phyloP scores from a whole-genome alignment of 1,140 invertebrate genomes.

The Coelopa frigida region DNA sequence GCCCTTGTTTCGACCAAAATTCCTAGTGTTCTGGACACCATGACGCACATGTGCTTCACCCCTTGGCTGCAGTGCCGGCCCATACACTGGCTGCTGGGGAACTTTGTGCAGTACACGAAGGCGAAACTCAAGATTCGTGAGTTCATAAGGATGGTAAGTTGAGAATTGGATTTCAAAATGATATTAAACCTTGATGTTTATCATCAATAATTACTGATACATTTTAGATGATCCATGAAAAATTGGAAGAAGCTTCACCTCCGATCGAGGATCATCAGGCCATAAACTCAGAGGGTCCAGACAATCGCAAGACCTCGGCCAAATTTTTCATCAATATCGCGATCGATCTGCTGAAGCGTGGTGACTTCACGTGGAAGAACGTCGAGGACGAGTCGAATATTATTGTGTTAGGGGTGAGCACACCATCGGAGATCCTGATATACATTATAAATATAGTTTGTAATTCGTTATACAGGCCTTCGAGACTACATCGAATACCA shows the following conservation, averaged over 20 bases:
- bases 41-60: slow-evolving; percentile 38
- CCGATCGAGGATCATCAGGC: no score
- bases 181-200: no score
- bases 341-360: slow-evolving; percentile 15
- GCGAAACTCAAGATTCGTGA: slow-evolving; percentile 26
- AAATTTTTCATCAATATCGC: slow-evolving; percentile 22
- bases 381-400: slow-evolving; percentile 23
- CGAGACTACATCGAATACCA: slow-evolving; percentile 37
- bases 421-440: no score
- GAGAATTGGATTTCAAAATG: neutral
- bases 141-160: slow-evolving; percentile 28
- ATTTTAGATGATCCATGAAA: no score
- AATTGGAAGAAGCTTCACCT: no score
- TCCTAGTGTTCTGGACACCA: slow-evolving; percentile 20
- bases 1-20: neutral
- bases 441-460: no score
- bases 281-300: no score
- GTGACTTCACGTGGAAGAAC: slow-evolving; percentile 16
- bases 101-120: slow-evolving; percentile 18
- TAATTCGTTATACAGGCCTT: slow-evolving; percentile 29
- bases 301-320: no score
- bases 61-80: slow-evolving; percentile 25
- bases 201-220: no score
- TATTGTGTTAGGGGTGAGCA: slow-evolving; percentile 20
- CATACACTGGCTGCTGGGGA: slow-evolving; percentile 19